Evolutionary conservation across 1,140 invertebrate species (phyloP), one percentile per base, ranked within the genome.

Genomic region (silkworm (Bombyx mori)): DNA sequence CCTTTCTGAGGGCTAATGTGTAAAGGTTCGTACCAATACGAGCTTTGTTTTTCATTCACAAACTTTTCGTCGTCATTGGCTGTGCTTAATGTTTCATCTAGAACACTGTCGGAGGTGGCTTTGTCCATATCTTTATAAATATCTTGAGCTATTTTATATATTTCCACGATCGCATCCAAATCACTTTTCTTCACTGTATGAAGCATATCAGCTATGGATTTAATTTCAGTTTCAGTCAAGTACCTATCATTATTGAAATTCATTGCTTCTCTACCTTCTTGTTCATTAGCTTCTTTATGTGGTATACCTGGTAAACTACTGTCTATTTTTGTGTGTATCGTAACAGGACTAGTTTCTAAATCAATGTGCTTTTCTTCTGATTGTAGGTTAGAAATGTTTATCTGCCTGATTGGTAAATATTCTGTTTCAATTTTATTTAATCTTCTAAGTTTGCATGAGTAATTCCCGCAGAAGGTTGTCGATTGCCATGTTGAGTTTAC

Each of bases 401-500:
- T 65, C 61, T 75, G 71, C 45, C 58, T 59, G 35, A 79, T n/a
- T 7, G 77, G 75, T 42, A 35, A 47, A 12, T 69, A 69, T 52
- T 73, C 64, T n/a, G 65, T 62, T 54, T 62, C 58, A n/a, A 69
- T 75, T 42, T 62, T 49, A 51, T 77, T 81, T 63, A 62, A 77
- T 56, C 63, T 76, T 60, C 66, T 76, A 4, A 85, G 42, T 62
- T 77, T 86, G 59, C 87, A 89, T 6, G 77, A 82, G 52, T 87
- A 88, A 57, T 81, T 87, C 6, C 87, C 87, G 55, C 86, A 88
- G 58, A 88, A 88, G 7, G 75, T 68, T 48, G 72, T 65, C 0
- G 87, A 77, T 22, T 70, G 59, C 87, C 87, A 88, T 5, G 84
- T 86, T 12, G 76, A 69, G 61, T 88, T 88, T 2, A 80, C 67